Base-by-base conservation (phyloP, 2,797 vertebrate species). In the Tapera naevia region DNA sequence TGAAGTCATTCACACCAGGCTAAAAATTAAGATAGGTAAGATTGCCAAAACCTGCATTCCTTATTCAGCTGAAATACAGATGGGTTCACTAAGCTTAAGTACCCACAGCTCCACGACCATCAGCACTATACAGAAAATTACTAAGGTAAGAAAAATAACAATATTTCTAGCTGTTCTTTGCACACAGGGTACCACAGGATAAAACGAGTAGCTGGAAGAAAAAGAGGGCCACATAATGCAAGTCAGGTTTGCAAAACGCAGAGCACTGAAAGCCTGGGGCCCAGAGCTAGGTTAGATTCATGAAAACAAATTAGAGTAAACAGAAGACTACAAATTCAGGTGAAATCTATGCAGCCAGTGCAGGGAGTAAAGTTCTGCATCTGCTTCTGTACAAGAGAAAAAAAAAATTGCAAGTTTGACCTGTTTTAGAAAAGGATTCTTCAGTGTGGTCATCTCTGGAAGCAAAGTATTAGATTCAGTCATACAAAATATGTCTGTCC, bases 91-190 rank as follows among this genome's bases (percentile, higher is more conserved):
- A 11, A 28, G 11, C 8, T 5, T 7, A 17, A 1, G 1, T 1
- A 17, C 56, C 8, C 33, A 2, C 30, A 21, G 32, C 35, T 23
- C 62, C 13, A 12, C 5, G 25, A 2, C 35, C 61, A 14, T 4
- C 60, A 17, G 15, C 5, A 1, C 78, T 61, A 5, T 0, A 1
- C 33, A 19, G 50, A 27, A 21, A 9, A 19, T 14, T 2, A 16
- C 46, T 17, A 6, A 10, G 11, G 32, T 56, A 22, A 46, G 35
- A 22, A 39, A 75, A 70, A 43, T 4, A 17, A 5, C 35, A 3
- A 35, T 18, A 33, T 39, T 45, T 33, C 51, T 39, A 39, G 22
- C 35, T 30, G 53, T 18, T 46, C 5, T 7, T 27, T 22, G 46
- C 5, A 18, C 25, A 5, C 1, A 7, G 46, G 46, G 7, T 37